A percentile compares a stretch with the other conserved stretches of the same genome.
Conservation (phyloP, 2,888 invertebrate species). For the Eupithecia tripunctaria region DNA sequence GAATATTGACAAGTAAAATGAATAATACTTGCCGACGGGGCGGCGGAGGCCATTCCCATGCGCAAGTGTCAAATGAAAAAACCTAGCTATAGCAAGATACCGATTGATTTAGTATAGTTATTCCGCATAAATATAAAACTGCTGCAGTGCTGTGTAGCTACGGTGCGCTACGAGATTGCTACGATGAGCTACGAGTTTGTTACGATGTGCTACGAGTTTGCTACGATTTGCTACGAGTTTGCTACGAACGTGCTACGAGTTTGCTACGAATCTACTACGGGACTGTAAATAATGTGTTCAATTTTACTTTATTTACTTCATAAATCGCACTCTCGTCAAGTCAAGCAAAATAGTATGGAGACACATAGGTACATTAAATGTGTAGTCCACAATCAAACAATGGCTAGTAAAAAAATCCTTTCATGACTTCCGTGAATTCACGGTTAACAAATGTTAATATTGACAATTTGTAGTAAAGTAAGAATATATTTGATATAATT, state of each 20-base stretch:
- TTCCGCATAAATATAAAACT: background rate
- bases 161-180: background rate
- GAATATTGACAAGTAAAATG: no score
- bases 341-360: background rate
- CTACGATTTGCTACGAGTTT: background rate
- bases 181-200: background rate
- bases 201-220: constrained; percentile 1
- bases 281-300: background rate
- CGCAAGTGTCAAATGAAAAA: background rate
- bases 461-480: no score
- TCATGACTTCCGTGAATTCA: no score
- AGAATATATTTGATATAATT: no score
- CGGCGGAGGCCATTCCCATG: background rate
- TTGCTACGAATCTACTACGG: background rate
- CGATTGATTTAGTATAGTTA: no score
- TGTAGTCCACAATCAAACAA: no score
- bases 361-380: no score
- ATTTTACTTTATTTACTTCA: background rate
- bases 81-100: no score
- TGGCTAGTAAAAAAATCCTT: no score
- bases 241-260: constrained; percentile 1
- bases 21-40: background rate
- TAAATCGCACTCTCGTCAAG: no score
- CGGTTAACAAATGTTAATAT: no score
- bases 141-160: background rate